Conservation (phyloP, 2,113 vertebrate genomes). For the Neolamprologus sp. region DNA sequence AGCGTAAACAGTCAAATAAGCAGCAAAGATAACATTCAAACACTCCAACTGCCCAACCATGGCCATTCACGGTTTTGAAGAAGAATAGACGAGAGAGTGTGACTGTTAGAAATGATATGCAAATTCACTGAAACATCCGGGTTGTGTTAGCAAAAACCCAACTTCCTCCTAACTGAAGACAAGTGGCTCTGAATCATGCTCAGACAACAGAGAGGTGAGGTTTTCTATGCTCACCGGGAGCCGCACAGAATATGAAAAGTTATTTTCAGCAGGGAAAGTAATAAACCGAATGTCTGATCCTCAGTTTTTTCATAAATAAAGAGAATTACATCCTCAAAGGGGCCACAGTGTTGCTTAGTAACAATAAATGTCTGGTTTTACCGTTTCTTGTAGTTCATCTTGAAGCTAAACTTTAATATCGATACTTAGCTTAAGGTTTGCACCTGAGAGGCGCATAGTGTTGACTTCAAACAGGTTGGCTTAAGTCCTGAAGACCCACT, state of each 20-base stretch:
- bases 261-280: not conserved
- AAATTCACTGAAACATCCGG: conserved; percentile 45
- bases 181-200: not conserved
- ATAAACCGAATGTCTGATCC: not conserved
- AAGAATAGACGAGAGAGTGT: not conserved
- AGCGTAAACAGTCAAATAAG: not conserved
- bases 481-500: not conserved
- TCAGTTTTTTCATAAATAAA: not conserved
- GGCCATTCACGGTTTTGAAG: not conserved
- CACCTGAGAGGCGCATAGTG: not conserved
- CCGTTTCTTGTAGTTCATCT: not conserved
- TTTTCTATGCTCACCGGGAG: not conserved
- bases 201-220: not conserved
- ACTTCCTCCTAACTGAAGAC: conserved; percentile 32
- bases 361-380: not conserved
- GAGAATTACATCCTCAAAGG: not conserved
- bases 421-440: not conserved
- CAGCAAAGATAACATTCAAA: not conserved
- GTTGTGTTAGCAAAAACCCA: not conserved
- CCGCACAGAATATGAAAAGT: not conserved
- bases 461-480: not conserved
- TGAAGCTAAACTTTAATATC: not conserved
- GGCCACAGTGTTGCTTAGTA: not conserved
- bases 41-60: not conserved
- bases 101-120: not conserved